Conservation (phyloP, 2,113 vertebrate genomes). For the Calyptommatus sinebrachiatus region DNA sequence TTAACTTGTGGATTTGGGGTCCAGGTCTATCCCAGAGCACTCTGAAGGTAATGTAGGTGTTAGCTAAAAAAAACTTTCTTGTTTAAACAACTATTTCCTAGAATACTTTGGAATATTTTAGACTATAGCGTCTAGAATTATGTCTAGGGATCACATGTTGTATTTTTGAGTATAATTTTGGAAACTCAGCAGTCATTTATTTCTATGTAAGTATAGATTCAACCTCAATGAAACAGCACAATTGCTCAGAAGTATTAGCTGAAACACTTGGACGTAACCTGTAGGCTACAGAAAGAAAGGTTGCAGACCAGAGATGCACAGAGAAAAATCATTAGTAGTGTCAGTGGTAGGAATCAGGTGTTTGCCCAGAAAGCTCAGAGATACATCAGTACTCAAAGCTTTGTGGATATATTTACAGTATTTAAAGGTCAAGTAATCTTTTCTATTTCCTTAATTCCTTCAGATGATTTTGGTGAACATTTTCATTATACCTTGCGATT, state of each 20-base stretch:
- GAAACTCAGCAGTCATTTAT: background rate
- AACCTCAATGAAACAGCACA: background rate
- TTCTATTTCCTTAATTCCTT: slow-evolving; percentile 46
- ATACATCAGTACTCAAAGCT: slow-evolving; percentile 44
- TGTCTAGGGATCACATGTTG: no score
- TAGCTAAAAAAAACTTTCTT: no score
- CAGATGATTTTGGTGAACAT: slow-evolving; percentile 42
- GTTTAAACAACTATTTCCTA: no score
- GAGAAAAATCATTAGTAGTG: slow-evolving; percentile 5
- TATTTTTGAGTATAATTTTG: background rate
- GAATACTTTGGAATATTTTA: no score
- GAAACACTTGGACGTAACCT: background rate
- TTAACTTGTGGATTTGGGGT: no score
- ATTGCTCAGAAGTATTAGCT: background rate
- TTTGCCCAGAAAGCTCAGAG: slow-evolving; percentile 51
- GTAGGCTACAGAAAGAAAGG: slow-evolving; percentile 23
- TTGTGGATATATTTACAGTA: slow-evolving; percentile 56
- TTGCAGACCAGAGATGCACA: background rate
- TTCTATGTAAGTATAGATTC: background rate
- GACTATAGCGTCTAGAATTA: no score
- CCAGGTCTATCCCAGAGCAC: no score
- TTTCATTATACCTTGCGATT: slow-evolving; percentile 41
- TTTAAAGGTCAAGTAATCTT: slow-evolving; percentile 67
- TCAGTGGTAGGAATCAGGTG: slow-evolving; percentile 24
- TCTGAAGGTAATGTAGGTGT: no score